These are phyloP conservation scores for Cartodere bifasciata DNA, from an alignment of 2,888 invertebrate species.

Conservation along the genomic window DNA sequence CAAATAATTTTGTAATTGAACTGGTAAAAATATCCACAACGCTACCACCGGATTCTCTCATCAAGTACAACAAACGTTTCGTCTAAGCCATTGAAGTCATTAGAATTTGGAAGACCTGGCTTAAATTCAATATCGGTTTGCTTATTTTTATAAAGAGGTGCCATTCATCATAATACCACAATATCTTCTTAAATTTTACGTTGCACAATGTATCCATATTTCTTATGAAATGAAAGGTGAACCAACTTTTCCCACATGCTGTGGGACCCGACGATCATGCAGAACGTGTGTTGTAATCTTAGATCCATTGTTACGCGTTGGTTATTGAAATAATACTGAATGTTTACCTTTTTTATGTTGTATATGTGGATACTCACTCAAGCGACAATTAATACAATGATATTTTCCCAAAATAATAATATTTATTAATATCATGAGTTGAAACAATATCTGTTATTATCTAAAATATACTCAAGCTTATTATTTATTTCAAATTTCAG, in stretches of 20 bases:
- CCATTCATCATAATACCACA: slow-evolving; percentile 9
- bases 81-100: slow-evolving; percentile 6
- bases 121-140: slow-evolving; percentile 2
- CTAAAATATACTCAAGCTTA: no score
- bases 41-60: slow-evolving; percentile 7
- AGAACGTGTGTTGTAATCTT: not conserved
- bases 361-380: no score
- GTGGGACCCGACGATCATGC: slow-evolving; percentile 10
- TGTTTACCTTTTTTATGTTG: no score
- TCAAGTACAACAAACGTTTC: slow-evolving; percentile 11
- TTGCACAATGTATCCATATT: slow-evolving; percentile 8
- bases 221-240: slow-evolving; percentile 7
- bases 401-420: no score
- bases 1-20: no score
- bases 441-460: no score
- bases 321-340: no score
- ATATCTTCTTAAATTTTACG: slow-evolving; percentile 6
- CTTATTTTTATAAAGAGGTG: slow-evolving; percentile 4
- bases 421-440: no score
- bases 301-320: no score
- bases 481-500: no score
- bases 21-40: slow-evolving; percentile 17
- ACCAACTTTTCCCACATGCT: slow-evolving; percentile 9
- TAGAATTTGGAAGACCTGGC: slow-evolving; percentile 9
- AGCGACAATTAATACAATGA: no score